Conservation (phyloP, 1,140 invertebrate genomes). For the Panagrolaimus sp. region DNA sequence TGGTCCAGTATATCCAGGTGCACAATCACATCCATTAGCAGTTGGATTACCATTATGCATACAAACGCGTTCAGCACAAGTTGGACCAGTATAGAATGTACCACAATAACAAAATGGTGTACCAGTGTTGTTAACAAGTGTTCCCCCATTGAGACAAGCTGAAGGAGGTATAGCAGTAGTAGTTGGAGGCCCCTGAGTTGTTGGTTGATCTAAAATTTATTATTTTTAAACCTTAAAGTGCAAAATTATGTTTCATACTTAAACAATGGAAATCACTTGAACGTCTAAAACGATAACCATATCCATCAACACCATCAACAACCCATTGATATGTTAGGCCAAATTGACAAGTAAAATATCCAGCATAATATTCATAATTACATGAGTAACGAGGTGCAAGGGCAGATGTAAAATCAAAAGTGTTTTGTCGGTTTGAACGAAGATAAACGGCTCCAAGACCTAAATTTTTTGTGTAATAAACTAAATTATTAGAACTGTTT, state of each 20-base stretch:
- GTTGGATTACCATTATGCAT: conserved; percentile 38
- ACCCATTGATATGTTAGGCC: conserved; percentile 19
- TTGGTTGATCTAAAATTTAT: conserved; percentile 24
- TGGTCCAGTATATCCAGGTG: conserved; percentile 25
- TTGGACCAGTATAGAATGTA: conserved; percentile 27
- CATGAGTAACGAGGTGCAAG: conserved; percentile 24
- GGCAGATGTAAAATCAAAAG: not conserved
- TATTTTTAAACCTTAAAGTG: not conserved
- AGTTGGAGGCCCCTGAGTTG: conserved; percentile 18
- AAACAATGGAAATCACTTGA: conserved; percentile 28
- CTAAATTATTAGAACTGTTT: not conserved
- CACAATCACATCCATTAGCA: conserved; percentile 26
- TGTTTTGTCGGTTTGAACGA: conserved; percentile 2
- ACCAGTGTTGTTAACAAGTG: conserved; percentile 17
- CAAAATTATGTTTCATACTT: conserved; percentile 17
- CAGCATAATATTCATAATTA: conserved; percentile 37
- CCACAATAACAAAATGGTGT: conserved; percentile 32
- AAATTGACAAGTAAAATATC: conserved; percentile 27
- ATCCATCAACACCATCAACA: conserved; percentile 34
- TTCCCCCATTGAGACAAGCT: conserved; percentile 31
- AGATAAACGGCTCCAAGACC: conserved; percentile 5
- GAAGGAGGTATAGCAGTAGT: conserved; percentile 24
- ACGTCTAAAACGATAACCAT: conserved; percentile 31
- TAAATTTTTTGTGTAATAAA: not conserved
- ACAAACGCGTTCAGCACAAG: conserved; percentile 31